Conservation (phyloP, 2,888 invertebrate genomes). For the Eupithecia subfuscata region DNA sequence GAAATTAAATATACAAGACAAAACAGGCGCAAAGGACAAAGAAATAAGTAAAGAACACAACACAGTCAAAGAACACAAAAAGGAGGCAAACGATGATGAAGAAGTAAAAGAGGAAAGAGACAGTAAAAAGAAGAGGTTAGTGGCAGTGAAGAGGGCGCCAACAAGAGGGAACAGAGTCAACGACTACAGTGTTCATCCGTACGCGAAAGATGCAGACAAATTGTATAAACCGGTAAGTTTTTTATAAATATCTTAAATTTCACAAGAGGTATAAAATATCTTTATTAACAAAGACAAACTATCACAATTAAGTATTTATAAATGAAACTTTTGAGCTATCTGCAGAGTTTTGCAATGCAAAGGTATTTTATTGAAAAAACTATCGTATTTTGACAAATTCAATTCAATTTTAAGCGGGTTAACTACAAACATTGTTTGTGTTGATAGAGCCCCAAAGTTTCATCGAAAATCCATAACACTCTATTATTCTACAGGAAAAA, state of each 20-base stretch:
- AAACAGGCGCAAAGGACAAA: conserved; percentile 12
- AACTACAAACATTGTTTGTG: no score
- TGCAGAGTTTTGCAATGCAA: no score
- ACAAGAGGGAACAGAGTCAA: conserved; percentile 17
- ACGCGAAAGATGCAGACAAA: conserved; percentile 20
- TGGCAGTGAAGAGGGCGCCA: conserved; percentile 26
- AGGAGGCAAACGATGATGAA: background rate
- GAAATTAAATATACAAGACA: conserved; percentile 51
- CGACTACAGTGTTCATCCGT: conserved; percentile 34
- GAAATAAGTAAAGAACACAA: conserved; percentile 18
- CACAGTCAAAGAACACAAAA: conserved; percentile 16
- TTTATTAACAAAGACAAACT: background rate
- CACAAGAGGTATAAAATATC: no score
- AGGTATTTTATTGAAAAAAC: no score
- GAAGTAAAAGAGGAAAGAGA: conserved; percentile 31
- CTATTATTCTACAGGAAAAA: no score
- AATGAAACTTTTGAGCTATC: background rate
- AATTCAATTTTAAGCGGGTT: no score
- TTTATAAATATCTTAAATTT: background rate
- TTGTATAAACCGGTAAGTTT: conserved; percentile 23
- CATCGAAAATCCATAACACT: no score
- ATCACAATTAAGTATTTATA: background rate
- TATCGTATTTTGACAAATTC: no score
- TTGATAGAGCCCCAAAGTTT: no score
- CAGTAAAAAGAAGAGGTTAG: conserved; percentile 43